Conservation (phyloP, 2,888 invertebrate genomes). For the Chesias legatella region DNA sequence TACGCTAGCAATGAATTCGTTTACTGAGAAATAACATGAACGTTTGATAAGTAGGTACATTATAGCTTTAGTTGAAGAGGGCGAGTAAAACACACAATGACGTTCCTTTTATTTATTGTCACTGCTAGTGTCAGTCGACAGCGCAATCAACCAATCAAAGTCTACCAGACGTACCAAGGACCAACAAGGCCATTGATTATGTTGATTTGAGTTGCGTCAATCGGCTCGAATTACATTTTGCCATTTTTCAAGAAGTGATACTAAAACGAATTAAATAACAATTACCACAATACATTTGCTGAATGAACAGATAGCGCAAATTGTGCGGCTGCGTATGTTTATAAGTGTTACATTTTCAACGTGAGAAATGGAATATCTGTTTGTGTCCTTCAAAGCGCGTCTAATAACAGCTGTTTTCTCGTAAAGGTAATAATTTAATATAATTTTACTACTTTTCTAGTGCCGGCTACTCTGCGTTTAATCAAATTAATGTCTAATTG, state of each 20-base stretch:
- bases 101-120: too few species aligned
- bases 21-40: too few species aligned
- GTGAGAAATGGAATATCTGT: conserved; percentile 45
- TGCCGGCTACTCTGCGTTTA: too few species aligned
- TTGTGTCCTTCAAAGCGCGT: conserved; percentile 31
- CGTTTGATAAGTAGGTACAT: too few species aligned
- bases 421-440: conserved; percentile 53
- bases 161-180: too few species aligned
- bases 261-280: not conserved
- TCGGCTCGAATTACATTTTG: conserved; percentile 6
- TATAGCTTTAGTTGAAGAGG: too few species aligned
- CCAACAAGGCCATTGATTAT: too few species aligned
- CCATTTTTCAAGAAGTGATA: not conserved
- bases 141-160: too few species aligned
- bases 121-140: too few species aligned
- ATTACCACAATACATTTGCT: not conserved
- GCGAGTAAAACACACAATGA: too few species aligned
- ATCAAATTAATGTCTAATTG: too few species aligned
- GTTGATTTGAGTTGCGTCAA: not conserved
- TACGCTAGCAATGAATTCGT: too few species aligned
- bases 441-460: conserved; percentile 3
- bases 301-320: conserved; percentile 1
- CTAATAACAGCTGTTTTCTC: conserved; percentile 60
- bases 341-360: conserved; percentile 4
- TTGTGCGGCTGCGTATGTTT: conserved; percentile 8